Conservation (phyloP, 2,113 vertebrate genomes). For the Thoracochromis brauschi region DNA sequence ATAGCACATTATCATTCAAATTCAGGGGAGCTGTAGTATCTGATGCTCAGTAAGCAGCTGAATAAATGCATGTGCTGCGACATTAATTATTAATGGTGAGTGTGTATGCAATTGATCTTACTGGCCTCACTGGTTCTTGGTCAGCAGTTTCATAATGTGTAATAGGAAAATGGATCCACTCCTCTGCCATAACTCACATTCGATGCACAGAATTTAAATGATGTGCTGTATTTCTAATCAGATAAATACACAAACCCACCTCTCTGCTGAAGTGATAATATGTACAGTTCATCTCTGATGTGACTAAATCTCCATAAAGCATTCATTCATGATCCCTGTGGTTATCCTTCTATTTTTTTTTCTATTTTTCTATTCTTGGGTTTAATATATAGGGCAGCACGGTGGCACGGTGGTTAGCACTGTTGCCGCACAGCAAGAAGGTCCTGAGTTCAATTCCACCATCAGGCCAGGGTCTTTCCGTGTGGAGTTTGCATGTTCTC, state of each 20-base stretch:
- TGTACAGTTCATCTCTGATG: not conserved
- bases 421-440: too few relatives aligned
- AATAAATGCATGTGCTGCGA: not conserved
- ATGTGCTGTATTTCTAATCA: not conserved
- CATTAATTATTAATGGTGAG: conserved; percentile 11
- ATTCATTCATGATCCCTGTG: not conserved
- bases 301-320: not conserved
- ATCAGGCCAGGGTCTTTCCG: too few relatives aligned
- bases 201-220: not conserved
- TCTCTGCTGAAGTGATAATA: not conserved
- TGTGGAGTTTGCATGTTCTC: too few relatives aligned
- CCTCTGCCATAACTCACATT: not conserved
- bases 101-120: not conserved
- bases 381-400: not conserved
- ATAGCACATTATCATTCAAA: not conserved
- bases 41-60: not conserved
- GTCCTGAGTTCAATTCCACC: too few relatives aligned
- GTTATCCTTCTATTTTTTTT: not conserved
- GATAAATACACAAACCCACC: not conserved
- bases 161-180: not conserved
- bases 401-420: too few relatives aligned
- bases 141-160: conserved; percentile 17
- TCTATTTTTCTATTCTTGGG: not conserved
- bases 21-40: not conserved
- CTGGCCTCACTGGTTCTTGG: not conserved